Conservation (phyloP, 2,797 vertebrate genomes). For the Oceanodroma leucorhoa region DNA sequence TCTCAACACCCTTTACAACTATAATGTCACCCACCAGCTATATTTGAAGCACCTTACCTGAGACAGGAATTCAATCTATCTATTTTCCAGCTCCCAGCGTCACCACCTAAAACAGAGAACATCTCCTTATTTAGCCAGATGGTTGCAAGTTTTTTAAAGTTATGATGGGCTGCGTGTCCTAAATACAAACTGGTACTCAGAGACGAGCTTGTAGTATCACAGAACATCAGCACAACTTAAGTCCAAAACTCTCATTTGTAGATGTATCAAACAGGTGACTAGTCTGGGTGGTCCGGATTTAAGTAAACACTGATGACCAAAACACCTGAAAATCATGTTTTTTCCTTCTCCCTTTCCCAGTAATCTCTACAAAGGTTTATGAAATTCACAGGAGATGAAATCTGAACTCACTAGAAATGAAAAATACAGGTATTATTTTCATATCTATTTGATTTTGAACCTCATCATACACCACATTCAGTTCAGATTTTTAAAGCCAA, state of each 20-base stretch:
- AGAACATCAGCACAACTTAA: not conserved
- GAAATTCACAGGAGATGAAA: not conserved
- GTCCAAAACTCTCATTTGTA: not conserved
- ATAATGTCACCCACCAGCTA: not conserved
- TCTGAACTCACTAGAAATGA: not conserved
- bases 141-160: not conserved
- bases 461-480: not conserved
- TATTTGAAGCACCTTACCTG: not conserved
- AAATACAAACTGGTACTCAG: not conserved
- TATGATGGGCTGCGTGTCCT: not conserved
- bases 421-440: not conserved
- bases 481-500: not conserved
- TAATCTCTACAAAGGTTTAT: not conserved
- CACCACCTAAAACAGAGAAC: not conserved
- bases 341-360: not conserved
- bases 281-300: not conserved
- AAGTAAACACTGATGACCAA: not conserved
- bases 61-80: not conserved
- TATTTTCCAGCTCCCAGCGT: not conserved
- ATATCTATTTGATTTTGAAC: not conserved
- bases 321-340: not conserved
- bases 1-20: not conserved
- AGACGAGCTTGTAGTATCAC: not conserved
- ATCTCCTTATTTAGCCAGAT: not conserved
- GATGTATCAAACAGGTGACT: not conserved